Evolutionary conservation across 1,140 invertebrate genomes (phyloP).

Genomic region (Octopus bimaculoides): DNA sequence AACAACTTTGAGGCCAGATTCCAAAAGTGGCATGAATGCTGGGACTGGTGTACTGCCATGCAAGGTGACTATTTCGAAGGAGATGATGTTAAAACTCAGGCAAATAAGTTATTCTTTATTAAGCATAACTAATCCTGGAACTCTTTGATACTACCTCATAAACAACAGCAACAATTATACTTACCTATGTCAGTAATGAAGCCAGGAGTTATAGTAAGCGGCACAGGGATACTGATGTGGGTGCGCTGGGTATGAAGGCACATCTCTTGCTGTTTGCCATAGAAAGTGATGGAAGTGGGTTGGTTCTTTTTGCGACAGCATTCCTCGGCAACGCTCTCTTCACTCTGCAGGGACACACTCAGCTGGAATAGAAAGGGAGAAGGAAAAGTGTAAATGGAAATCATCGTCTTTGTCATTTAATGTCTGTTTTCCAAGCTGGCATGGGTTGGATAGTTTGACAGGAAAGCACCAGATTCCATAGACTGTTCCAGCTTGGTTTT

Average conservation of each 20-base stretch:
- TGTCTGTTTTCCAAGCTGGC: too few relatives aligned
- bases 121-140: too few relatives aligned
- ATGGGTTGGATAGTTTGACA: too few relatives aligned
- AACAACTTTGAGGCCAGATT: too few relatives aligned
- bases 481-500: too few relatives aligned
- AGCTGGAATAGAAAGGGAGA: constrained; percentile 56
- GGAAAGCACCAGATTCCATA: too few relatives aligned
- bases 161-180: constrained; percentile 16
- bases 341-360: constrained; percentile 83
- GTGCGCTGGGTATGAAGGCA: constrained; percentile 84
- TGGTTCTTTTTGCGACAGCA: constrained; percentile 64
- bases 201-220: constrained; percentile 87
- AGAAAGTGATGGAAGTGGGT: constrained; percentile 62
- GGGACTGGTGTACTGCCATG: too few relatives aligned
- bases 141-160: background rate
- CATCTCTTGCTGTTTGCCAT: constrained; percentile 88
- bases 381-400: background rate
- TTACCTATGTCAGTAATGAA: constrained; percentile 83
- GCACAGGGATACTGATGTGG: constrained; percentile 87
- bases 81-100: too few relatives aligned
- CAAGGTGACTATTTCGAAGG: too few relatives aligned
- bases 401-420: background rate
- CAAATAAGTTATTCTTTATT: too few relatives aligned
- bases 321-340: constrained; percentile 74
- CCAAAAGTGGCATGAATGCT: too few relatives aligned